Base-by-base conservation (phyloP, 2,888 invertebrate species). In the Athrips mouffetella region DNA sequence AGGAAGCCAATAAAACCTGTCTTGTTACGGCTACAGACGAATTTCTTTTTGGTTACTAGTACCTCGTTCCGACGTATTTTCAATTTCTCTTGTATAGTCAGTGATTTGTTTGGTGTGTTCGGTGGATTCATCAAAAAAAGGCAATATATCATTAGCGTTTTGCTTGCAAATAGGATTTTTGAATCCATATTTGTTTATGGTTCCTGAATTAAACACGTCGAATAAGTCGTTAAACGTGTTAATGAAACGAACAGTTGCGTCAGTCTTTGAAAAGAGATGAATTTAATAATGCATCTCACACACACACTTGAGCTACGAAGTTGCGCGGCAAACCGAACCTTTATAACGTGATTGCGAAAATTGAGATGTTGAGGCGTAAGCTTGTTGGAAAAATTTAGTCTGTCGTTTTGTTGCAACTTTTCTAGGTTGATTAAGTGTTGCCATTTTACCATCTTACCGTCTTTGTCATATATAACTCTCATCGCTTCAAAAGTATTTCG, bases 401-500 rank as follows among this genome's bases (percentile, higher is more conserved):
- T 48, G 39, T 55, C 49, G 8, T 48, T 49, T 33, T 48, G 23
- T 40, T 58, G 59, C 0, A 58, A 23, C 30, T 55, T 55, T 5
- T 54, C 50, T 8, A 62, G 27, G 33, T 54, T 46, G 1, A 49
- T 47, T 5, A 63, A 21, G 11, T 56, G 39, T n/a, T 57, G 47
- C 60, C 60, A 62, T 39, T 48, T 53, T 11, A 60, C 48, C 44
- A 27, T 15, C 29, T 50, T 21, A 10, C 49, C 45, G 30, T 55
- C n/a, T 15, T 42, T 11, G 16, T 59, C 50, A 8, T 49, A 50
- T 2, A 62, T 45, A 5, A 52, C 21, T 41, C 45, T 45, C 48
- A 60, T 60, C 1, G 23, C 16, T 41, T 61, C 59, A 20, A 62
- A 60, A 0, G 49, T 45, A 30, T 61, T 60, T 20, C 60, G 49